A percentile compares a stretch with the other conserved stretches of the same genome.
phyloP scores from a whole-genome alignment of 2,113 vertebrate genomes.

The Hyaena hyaena region DNA sequence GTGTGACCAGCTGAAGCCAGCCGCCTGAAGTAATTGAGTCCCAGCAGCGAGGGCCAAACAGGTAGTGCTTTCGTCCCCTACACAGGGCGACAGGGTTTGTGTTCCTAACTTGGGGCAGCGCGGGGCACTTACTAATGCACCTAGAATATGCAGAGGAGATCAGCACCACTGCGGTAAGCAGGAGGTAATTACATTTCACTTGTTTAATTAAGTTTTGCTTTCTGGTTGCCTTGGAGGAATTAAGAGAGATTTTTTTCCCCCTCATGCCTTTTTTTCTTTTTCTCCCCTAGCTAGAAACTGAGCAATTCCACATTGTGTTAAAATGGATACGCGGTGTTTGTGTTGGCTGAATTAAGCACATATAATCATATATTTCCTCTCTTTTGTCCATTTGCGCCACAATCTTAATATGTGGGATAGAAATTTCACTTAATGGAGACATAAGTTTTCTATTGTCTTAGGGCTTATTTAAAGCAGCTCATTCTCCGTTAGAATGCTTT shows the following conservation, averaged over 20 bases:
- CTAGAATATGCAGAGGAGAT: background rate
- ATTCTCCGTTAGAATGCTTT: background rate
- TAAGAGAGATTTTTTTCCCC: background rate
- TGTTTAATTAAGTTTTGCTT: constrained; percentile 72
- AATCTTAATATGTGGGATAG: constrained; percentile 41
- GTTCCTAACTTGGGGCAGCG: background rate
- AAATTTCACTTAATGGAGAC: constrained; percentile 52
- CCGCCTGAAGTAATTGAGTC: background rate
- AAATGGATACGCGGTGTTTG: constrained; percentile 66
- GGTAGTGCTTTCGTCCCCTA: too few species aligned
- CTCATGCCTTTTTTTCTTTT: background rate
- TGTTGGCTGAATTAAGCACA: constrained; percentile 68
- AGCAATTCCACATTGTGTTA: constrained; percentile 13
- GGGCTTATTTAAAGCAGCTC: constrained; percentile 68
- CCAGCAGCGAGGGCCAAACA: background rate
- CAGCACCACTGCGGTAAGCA: background rate
- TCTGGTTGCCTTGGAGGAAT: constrained; percentile 59
- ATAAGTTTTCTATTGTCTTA: constrained; percentile 67
- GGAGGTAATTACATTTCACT: constrained; percentile 52
- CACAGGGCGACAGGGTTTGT: too few species aligned
- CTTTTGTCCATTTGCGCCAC: constrained; percentile 74
- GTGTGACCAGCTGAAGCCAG: background rate
- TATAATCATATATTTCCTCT: constrained; percentile 74
- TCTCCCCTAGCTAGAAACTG: background rate
- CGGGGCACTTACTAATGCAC: background rate